These are phyloP conservation scores for Galago senegalensis DNA, from an alignment of 2,797 vertebrate species.

Conservation along the genomic window DNA sequence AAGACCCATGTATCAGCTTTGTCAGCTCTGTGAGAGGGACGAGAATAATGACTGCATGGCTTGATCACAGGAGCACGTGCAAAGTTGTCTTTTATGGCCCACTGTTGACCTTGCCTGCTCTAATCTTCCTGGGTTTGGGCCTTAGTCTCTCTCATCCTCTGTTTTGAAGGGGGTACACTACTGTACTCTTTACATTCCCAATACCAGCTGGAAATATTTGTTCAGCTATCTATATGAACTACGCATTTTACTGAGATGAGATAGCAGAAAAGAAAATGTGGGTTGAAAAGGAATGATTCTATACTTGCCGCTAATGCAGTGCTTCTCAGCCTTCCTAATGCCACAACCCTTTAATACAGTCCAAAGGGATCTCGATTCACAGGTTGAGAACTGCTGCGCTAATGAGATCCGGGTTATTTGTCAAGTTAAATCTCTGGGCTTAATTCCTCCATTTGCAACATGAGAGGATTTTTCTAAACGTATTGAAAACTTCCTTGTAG, in stretches of 20 bases:
- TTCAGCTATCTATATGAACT: background rate
- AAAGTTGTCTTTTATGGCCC: background rate
- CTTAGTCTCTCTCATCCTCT: background rate
- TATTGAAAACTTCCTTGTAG: background rate
- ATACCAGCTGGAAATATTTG: background rate
- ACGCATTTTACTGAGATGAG: background rate
- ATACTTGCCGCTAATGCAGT: background rate
- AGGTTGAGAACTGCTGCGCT: background rate
- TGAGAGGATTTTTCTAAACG: background rate
- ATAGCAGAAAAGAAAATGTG: background rate
- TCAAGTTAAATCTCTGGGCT: background rate
- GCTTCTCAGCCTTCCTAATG: no score
- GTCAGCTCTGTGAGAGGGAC: background rate
- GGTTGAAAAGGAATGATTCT: background rate
- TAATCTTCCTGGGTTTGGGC: background rate
- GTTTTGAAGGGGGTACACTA: background rate
- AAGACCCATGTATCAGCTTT: background rate
- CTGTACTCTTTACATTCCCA: background rate
- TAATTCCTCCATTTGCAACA: background rate
- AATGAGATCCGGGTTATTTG: background rate
- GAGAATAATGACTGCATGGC: background rate
- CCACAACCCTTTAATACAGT: no score
- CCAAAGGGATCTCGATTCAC: no score
- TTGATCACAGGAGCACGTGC: background rate
- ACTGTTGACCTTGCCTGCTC: background rate